Evolutionary conservation across 1,140 invertebrate species (phyloP).

Genomic region (Drosophila bocki): DNA sequence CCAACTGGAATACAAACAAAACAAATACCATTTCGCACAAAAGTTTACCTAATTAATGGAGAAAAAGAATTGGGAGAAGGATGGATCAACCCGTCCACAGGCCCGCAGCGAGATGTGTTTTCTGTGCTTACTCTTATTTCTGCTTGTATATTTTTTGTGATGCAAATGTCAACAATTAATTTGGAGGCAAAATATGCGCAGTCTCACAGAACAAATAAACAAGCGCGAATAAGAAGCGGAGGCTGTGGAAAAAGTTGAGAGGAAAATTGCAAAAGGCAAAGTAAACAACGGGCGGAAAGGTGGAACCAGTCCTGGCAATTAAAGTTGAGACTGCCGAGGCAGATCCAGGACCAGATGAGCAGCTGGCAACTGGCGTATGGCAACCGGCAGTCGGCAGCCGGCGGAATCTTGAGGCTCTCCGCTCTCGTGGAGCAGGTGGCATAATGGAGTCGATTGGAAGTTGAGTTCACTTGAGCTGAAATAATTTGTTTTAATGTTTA

Average conservation of each 20-base stretch:
- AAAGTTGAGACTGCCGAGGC: conserved; percentile 32
- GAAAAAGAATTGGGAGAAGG: conserved; percentile 1
- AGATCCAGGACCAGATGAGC: conserved; percentile 27
- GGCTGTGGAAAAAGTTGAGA: conserved; percentile 4
- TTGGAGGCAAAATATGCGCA: conserved; percentile 58
- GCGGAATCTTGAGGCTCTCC: conserved; percentile 13
- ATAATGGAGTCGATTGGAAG: conserved; percentile 56
- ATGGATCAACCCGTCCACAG: conserved; percentile 29
- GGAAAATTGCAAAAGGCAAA: conserved; percentile 35
- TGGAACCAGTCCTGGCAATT: conserved; percentile 33
- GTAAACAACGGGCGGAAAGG: conserved; percentile 22
- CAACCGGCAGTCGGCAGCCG: conserved; percentile 1
- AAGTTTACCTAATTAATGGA: conserved; percentile 50
- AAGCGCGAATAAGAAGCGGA: neutral
- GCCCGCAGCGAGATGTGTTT: conserved; percentile 40
- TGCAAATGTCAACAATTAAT: conserved; percentile 65
- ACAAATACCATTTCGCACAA: conserved; percentile 45
- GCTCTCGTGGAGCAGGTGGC: conserved; percentile 31
- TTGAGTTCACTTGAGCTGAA: conserved; percentile 48
- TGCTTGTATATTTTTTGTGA: conserved; percentile 22
- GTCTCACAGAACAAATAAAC: conserved; percentile 55
- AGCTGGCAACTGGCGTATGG: conserved; percentile 18
- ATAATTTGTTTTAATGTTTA: conserved; percentile 50
- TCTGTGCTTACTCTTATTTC: conserved; percentile 26
- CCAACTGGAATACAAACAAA: conserved; percentile 45